Conservation (phyloP, 2,113 vertebrate species). For the Microtus pennsylvanicus region DNA sequence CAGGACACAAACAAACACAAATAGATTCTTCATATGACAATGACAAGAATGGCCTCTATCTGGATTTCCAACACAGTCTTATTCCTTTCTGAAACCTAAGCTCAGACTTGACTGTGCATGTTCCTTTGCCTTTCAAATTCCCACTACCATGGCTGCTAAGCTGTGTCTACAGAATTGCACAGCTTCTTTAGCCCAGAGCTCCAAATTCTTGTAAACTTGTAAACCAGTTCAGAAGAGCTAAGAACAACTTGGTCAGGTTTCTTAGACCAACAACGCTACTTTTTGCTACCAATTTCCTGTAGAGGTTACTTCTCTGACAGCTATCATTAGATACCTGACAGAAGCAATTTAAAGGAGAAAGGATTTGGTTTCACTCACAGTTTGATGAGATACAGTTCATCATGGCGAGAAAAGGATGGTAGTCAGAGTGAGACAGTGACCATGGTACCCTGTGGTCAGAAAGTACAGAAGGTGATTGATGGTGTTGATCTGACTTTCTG, state of each 20-base stretch:
- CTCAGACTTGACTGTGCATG: neutral
- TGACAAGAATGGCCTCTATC: neutral
- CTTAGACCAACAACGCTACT: neutral
- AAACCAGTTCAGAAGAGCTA: neutral
- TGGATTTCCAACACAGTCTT: neutral
- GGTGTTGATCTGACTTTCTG: neutral
- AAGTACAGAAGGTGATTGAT: too few species aligned
- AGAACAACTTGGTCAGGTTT: neutral
- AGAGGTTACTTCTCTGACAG: too few species aligned
- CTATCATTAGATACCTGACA: too few species aligned
- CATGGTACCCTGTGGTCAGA: neutral
- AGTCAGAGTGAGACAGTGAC: neutral
- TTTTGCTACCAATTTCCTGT: neutral
- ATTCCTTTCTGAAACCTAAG: neutral
- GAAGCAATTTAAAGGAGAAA: neutral
- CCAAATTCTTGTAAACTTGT: neutral
- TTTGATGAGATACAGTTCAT: neutral
- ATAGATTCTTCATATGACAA: neutral
- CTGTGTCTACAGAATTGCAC: neutral
- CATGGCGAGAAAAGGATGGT: neutral
- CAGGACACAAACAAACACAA: neutral
- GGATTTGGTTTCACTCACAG: neutral
- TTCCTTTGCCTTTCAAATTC: neutral
- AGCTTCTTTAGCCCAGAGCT: neutral
- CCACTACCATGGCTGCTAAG: neutral